Percentiles rank a stretch among this genome's conserved stretches.
Evolutionary conservation across 2,888 invertebrate genomes (phyloP).

Genomic region (Argyra leucocephala): DNA sequence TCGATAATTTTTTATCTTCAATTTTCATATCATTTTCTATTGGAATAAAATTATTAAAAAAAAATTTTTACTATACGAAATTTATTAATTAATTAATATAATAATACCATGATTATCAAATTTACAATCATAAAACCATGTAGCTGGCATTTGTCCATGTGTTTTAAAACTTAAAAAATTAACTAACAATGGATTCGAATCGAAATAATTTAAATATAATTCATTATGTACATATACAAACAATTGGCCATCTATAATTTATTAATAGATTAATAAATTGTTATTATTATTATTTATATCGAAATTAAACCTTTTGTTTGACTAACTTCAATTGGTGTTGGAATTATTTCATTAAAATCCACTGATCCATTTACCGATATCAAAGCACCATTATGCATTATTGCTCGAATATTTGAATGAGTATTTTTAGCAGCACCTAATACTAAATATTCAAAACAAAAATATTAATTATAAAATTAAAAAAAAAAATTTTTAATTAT

Average conservation of each 20-base stretch:
- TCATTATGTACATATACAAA: conserved; percentile 52
- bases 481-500: neutral
- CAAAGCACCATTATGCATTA: conserved; percentile 50
- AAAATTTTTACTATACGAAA: too few species aligned
- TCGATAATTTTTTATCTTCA: conserved; percentile 37
- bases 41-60: neutral
- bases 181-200: conserved; percentile 51
- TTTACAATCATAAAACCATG: conserved; percentile 58
- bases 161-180: conserved; percentile 60
- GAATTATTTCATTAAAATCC: conserved; percentile 47
- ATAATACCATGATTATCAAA: conserved; percentile 29
- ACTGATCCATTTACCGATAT: conserved; percentile 36
- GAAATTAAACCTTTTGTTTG: conserved; percentile 46
- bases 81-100: neutral
- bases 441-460: conserved; percentile 34
- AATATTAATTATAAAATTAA: too few species aligned
- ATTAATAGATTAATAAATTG: neutral
- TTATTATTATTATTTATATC: conserved; percentile 8
- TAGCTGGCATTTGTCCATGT: conserved; percentile 56
- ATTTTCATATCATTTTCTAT: conserved; percentile 33
- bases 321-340: conserved; percentile 57
- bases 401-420: conserved; percentile 57
- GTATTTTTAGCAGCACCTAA: conserved; percentile 63
- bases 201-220: conserved; percentile 52
- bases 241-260: conserved; percentile 49